A percentile compares a stretch with the other conserved stretches of the same genome.
These are phyloP conservation scores for Scaptodrosophila lebanonensis DNA, from an alignment of 1,140 invertebrate species.

Conservation along the genomic window DNA sequence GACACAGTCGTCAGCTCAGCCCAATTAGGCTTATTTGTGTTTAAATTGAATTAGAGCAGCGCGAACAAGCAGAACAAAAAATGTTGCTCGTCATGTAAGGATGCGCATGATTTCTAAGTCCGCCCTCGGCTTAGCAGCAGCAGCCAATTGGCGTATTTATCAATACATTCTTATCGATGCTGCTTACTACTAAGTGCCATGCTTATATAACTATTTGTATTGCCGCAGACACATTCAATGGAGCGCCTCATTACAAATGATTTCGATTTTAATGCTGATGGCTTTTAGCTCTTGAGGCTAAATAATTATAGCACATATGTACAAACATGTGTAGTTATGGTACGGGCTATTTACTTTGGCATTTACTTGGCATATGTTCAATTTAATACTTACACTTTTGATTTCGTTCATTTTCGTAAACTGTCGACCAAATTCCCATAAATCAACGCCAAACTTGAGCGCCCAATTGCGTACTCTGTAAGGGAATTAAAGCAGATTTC, in stretches of 20 bases:
- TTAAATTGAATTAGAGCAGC: slow-evolving; percentile 63
- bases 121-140: too few species aligned
- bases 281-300: too few species aligned
- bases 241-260: too few species aligned
- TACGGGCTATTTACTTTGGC: too few species aligned
- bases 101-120: too few species aligned
- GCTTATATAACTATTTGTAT: slow-evolving; percentile 57
- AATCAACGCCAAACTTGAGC: slow-evolving; percentile 90
- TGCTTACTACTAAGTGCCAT: slow-evolving; percentile 39
- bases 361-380: slow-evolving; percentile 4
- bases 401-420: slow-evolving; percentile 92
- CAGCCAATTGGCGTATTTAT: slow-evolving; percentile 44
- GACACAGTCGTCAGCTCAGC: slow-evolving; percentile 9
- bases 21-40: slow-evolving; percentile 68
- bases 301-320: slow-evolving; percentile 20
- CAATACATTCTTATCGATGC: slow-evolving; percentile 60
- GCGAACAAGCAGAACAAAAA: slow-evolving; percentile 27
- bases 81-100: too few species aligned
- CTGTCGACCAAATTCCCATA: slow-evolving; percentile 91
- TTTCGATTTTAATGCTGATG: too few species aligned
- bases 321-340: not conserved
- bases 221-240: slow-evolving; percentile 7
- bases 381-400: slow-evolving; percentile 84
- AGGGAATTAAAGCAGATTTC: slow-evolving; percentile 78
- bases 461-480: slow-evolving; percentile 94